Percentiles rank a stretch among this genome's conserved stretches.
These are phyloP conservation scores for Acrocephalus arundinaceus DNA, from an alignment of 2,113 vertebrate genomes.

Conservation along the genomic window DNA sequence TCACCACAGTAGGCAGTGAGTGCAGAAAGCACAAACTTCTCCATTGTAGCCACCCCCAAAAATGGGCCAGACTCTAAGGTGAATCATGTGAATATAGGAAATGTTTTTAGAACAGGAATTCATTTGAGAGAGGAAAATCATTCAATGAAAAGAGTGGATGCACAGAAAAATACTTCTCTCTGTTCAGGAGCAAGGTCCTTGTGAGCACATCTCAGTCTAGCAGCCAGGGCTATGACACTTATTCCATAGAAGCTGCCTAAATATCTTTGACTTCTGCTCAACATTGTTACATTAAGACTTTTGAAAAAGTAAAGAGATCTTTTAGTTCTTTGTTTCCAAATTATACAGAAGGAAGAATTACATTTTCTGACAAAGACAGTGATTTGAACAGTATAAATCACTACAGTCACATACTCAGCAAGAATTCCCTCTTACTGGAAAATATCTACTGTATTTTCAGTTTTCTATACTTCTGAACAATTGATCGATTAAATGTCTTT, in stretches of 20 bases:
- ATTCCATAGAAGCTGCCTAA: not conserved
- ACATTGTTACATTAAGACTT: not conserved
- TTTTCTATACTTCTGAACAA: not conserved
- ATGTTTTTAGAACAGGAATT: not conserved
- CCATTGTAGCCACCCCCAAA: not conserved
- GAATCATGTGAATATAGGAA: not conserved
- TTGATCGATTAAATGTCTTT: not conserved
- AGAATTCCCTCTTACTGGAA: conserved; percentile 6
- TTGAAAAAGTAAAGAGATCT: not conserved
- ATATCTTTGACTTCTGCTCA: not conserved
- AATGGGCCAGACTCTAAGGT: not conserved
- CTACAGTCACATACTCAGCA: not conserved
- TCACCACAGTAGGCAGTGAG: not conserved
- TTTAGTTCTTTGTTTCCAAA: not conserved
- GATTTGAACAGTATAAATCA: not conserved
- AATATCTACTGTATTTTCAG: not conserved
- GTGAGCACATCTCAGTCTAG: not conserved
- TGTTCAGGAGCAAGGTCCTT: not conserved
- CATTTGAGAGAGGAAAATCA: not conserved
- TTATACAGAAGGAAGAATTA: not conserved
- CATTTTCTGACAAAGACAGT: not conserved
- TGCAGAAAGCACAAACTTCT: not conserved
- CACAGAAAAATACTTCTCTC: not conserved
- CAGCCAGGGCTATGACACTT: not conserved
- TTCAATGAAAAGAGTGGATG: not conserved